A percentile compares a stretch with the other conserved stretches of the same genome.
Evolutionary conservation across 2,797 vertebrate genomes (phyloP).

Genomic region (Parambassis ranga): DNA sequence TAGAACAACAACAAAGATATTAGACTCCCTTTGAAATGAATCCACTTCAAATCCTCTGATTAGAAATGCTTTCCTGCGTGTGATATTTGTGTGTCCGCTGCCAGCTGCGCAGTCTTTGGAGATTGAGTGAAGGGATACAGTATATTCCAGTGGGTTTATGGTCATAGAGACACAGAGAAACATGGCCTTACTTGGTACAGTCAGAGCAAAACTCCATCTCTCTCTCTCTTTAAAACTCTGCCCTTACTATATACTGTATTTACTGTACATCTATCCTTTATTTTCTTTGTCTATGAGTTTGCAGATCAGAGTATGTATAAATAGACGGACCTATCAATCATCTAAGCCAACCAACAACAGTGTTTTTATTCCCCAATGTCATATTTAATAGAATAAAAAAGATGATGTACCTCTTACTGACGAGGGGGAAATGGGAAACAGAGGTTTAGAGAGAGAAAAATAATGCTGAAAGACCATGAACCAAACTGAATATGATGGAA

Average conservation of each 20-base stretch:
- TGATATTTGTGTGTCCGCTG: conserved; percentile 12
- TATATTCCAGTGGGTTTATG: conserved; percentile 54
- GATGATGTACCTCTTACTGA: conserved; percentile 5
- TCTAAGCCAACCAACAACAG: conserved; percentile 8
- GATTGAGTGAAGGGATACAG: conserved; percentile 28
- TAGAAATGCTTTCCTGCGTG: conserved; percentile 21
- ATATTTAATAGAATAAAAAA: conserved; percentile 33
- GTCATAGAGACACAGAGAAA: conserved; percentile 37
- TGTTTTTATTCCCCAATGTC: conserved; percentile 39
- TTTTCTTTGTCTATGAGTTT: neutral
- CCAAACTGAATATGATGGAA: conserved; percentile 5
- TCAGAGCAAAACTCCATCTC: neutral
- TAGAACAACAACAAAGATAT: neutral
- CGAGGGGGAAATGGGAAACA: conserved; percentile 2
- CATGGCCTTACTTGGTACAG: conserved; percentile 8
- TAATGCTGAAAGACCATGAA: conserved; percentile 11
- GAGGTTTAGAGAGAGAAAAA: neutral
- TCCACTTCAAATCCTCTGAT: conserved; percentile 32
- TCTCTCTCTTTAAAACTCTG: neutral
- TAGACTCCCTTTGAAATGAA: conserved; percentile 10
- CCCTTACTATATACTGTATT: neutral
- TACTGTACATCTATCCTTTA: neutral
- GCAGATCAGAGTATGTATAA: neutral
- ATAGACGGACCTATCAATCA: conserved; percentile 13
- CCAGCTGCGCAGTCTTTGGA: conserved; percentile 22